Evolutionary conservation across 2,113 vertebrate species (phyloP).

Genomic region (Thunnus maccoyii): DNA sequence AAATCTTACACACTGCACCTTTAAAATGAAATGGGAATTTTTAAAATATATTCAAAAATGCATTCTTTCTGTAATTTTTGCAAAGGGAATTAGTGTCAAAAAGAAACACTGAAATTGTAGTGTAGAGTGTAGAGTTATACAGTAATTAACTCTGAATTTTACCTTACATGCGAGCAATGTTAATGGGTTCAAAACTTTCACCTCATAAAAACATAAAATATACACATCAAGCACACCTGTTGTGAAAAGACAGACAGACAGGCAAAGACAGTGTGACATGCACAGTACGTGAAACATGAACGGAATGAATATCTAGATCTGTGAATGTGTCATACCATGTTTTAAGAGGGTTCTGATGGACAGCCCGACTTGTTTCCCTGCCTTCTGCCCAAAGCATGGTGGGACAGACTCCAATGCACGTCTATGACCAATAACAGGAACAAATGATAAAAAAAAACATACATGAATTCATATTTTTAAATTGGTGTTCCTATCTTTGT

Average conservation of each 20-base stretch:
- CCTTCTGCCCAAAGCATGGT: slow-evolving; percentile 6
- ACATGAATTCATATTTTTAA: background rate
- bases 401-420: background rate
- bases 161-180: no score
- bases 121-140: no score
- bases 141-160: no score
- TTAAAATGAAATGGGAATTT: no score
- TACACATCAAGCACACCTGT: background rate
- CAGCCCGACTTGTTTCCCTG: background rate
- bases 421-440: background rate
- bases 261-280: background rate
- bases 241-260: background rate
- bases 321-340: slow-evolving; percentile 31
- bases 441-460: background rate
- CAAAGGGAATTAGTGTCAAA: no score
- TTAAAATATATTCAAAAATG: no score
- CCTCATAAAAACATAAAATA: no score
- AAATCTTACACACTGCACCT: no score
- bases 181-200: no score
- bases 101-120: no score
- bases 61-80: no score
- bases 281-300: background rate
- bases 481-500: background rate
- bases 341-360: background rate
- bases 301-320: background rate